A percentile compares a stretch with the other conserved stretches of the same genome.
These are phyloP conservation scores for Ptychobarbus kaznakovi DNA, from an alignment of 2,797 vertebrate genomes.

Conservation along the genomic window DNA sequence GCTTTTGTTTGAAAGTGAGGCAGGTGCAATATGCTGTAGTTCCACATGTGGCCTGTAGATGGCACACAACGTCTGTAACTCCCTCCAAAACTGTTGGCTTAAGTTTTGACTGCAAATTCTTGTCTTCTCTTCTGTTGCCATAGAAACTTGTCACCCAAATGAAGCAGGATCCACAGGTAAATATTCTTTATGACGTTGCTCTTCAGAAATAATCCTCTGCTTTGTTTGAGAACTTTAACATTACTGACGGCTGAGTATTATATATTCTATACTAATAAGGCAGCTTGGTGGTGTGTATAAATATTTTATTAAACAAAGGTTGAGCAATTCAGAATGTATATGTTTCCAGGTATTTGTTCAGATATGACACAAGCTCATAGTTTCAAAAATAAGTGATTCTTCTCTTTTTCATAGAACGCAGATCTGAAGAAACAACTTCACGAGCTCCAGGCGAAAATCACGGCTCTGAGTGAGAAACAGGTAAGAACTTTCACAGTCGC, in stretches of 20 bases:
- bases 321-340: background rate
- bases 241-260: background rate
- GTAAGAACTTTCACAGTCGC: conserved; percentile 70
- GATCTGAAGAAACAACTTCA: conserved; percentile 99
- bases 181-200: conserved; percentile 34
- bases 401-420: conserved; percentile 87
- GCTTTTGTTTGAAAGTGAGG: conserved; percentile 8
- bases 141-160: conserved; percentile 99
- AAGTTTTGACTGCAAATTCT: conserved; percentile 33
- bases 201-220: background rate
- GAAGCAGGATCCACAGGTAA: conserved; percentile 99
- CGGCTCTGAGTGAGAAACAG: conserved; percentile 98
- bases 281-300: background rate
- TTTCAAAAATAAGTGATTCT: background rate
- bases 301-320: conserved; percentile 4
- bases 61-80: conserved; percentile 56
- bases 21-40: conserved; percentile 59
- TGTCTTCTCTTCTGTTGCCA: conserved; percentile 58
- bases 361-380: background rate
- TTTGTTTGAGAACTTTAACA: conserved; percentile 19
- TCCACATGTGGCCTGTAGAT: conserved; percentile 58
- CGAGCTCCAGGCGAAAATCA: conserved; percentile 99
- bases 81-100: conserved; percentile 7
- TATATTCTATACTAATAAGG: background rate
- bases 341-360: background rate